phyloP scores from a whole-genome alignment of 2,888 invertebrate species.

The Ornithoptera priamus region DNA sequence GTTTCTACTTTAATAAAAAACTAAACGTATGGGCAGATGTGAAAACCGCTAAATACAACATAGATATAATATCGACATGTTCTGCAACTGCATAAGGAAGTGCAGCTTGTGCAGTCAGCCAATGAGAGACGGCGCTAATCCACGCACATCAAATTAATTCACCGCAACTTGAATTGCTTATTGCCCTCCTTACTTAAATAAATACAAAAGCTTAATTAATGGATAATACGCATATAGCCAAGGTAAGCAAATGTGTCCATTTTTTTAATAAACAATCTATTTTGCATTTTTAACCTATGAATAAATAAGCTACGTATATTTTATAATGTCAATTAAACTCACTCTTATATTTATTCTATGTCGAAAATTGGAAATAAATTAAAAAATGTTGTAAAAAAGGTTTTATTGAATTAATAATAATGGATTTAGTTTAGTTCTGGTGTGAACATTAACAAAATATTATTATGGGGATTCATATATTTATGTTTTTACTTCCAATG shows the following conservation, averaged over 20 bases:
- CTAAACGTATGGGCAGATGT: constrained; percentile 60
- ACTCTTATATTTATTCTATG: too few species aligned
- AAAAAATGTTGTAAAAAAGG: too few species aligned
- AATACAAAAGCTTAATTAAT: constrained; percentile 29
- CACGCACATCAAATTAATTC: constrained; percentile 56
- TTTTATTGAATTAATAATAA: too few species aligned
- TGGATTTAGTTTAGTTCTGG: too few species aligned
- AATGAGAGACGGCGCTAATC: constrained; percentile 51
- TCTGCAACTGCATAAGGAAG: constrained; percentile 65
- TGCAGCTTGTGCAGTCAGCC: constrained; percentile 70
- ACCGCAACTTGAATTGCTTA: constrained; percentile 45
- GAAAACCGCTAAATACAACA: constrained; percentile 58
- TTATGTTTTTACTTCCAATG: neutral
- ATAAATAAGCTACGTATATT: neutral
- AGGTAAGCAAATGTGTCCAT: constrained; percentile 20
- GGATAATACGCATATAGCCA: constrained; percentile 16
- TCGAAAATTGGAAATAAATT: too few species aligned
- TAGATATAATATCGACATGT: constrained; percentile 62
- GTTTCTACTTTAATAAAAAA: neutral
- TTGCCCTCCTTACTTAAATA: constrained; percentile 37
- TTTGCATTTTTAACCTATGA: neutral
- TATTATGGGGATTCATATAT: neutral
- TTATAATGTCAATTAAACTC: neutral
- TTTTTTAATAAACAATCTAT: neutral
- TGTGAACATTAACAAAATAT: too few species aligned